phyloP scores from a whole-genome alignment of 2,113 vertebrate genomes.

The Archilochus colubris region DNA sequence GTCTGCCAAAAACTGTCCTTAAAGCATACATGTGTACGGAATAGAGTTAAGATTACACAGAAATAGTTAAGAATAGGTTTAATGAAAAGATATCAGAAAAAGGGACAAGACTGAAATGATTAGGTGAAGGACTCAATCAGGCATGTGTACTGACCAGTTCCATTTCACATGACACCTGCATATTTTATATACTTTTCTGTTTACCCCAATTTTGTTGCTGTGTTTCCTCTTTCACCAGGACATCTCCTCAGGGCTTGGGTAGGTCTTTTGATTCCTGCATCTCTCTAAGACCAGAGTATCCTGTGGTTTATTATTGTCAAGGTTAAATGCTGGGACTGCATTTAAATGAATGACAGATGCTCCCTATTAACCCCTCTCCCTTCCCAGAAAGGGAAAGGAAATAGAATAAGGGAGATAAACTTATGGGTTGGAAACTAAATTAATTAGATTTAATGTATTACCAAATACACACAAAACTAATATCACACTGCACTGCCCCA shows the following conservation, averaged over 20 bases:
- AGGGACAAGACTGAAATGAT: not conserved
- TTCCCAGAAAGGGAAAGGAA: too few relatives aligned
- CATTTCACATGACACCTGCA: accelerated
- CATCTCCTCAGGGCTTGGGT: too few relatives aligned
- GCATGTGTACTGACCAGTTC: not conserved
- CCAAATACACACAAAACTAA: too few relatives aligned
- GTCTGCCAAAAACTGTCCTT: not conserved
- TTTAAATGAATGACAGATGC: too few relatives aligned
- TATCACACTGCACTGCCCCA: too few relatives aligned
- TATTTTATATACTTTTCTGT: not conserved
- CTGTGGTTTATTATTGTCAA: not conserved
- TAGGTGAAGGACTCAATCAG: not conserved
- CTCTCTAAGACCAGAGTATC: not conserved
- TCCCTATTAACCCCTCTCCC: too few relatives aligned
- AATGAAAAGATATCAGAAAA: not conserved
- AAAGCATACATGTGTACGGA: not conserved
- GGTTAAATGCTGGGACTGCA: too few relatives aligned
- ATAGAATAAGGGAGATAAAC: too few relatives aligned
- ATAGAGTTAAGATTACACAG: not conserved
- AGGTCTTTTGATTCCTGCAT: not conserved
- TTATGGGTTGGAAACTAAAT: too few relatives aligned
- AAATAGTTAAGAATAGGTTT: not conserved
- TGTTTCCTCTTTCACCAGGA: not conserved
- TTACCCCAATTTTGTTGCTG: not conserved
- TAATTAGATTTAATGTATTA: too few relatives aligned